Evolutionary conservation across 2,888 invertebrate species (phyloP), one percentile per base, ranked within the genome.

Genomic region (Ophion costatus): DNA sequence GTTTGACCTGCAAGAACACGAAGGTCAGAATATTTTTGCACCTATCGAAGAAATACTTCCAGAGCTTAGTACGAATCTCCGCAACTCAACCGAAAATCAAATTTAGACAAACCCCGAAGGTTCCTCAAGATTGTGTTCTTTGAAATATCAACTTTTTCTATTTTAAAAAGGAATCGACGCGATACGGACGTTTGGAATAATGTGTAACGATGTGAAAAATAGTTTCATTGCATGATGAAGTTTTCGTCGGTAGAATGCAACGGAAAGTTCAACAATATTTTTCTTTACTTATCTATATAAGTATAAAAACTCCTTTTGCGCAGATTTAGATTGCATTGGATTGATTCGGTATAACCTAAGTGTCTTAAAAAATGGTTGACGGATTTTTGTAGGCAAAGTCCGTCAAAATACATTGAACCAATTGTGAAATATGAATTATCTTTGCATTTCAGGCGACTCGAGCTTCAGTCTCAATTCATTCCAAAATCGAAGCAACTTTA

Each of bases 1-100:
- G 93, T 91, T 96, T 96, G 0, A 98, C 96, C 95, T 97, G 92
- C 69, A 88, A 89, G 82, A 86, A n/a, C 38, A 33, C 17, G 17
- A 51, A 51, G 2, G 17, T 14, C 3, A 51, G 51, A 51, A 51
- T 0, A 51, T 51, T 51, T 5, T 51, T 51, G 51, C 51, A 14
- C 51, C 14, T 17, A 17, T 17, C 51, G 17, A 51, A 14, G 29
- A 14, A 51, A 17, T 17, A 51, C 17, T 51, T 51, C 51, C 17
- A 17, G 51, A 17, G 51, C 17, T 51, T 17, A 4, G 51, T 14
- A 17, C 5, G 14, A 51, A 51, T 17, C 17, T 17, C 17, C 51
- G 51, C 51, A 17, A 51, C 51, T 51, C 14, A 17, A 45, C 14
- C 14, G 11, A 51, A 51, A 51, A 17, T 17, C 17, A 4, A 17